Evolutionary conservation across 2,797 vertebrate genomes (phyloP), one percentile per base, ranked within the genome.

Genomic region (Chaetodon trifasciatus): DNA sequence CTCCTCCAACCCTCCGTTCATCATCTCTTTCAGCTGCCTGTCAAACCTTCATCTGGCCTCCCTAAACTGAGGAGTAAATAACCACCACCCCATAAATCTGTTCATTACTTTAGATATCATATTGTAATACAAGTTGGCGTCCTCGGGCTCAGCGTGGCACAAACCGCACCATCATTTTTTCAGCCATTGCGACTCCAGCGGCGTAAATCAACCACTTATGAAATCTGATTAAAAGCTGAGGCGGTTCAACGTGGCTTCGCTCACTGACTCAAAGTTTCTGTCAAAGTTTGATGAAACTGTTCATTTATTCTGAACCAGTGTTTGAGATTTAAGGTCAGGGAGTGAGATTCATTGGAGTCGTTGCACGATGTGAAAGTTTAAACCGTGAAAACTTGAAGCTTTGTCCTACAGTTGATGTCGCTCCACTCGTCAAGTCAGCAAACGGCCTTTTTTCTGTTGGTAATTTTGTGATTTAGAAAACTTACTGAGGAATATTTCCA

Each of bases 31-130:
- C 78, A 65, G 50, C 74, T 19, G 10, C 70, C 75, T 81, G 84
- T 83, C 86, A 85, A 49, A 74, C 49, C 46, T 32, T 74, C 72
- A 61, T 80, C 73, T 71, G 73, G 39, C 47, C 75, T 60, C 44
- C 40, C 15, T 47, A 65, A 78, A 79, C 74, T 57, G 37, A 80
- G 21, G 71, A 80, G 75, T 73, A 85, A 82, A 86, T 85, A 81
- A 86, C 28, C 52, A 62, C 9, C 76, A 40, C 23, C 52, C 60
- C 66, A 57, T 81, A 61, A 86, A 83, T 83, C 49, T n/a, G 40
- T 57, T 84, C 57, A 82, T 84, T 68, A 74, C 40, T 70, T 62
- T n/a, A 61, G 21, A 21, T 44, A 69, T 79, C 69, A 39, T 44
- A 42, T 44, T 23, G 39, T 40, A 72, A 78, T 84, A 37, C 39